Conservation (phyloP, 2,797 vertebrate species). For the Etheostoma nigrum region DNA sequence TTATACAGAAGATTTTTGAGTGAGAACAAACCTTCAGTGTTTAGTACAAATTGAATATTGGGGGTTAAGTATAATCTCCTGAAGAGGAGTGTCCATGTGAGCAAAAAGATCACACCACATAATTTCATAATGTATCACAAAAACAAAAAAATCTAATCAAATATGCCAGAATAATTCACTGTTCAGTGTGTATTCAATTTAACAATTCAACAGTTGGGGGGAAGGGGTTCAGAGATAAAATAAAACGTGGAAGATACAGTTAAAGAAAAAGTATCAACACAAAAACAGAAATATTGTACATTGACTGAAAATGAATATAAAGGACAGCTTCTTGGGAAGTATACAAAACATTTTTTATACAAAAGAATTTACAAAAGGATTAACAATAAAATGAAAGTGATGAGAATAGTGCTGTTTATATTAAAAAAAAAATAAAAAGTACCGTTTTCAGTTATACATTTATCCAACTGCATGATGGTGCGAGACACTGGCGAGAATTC, state of each 20-base stretch:
- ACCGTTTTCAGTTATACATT: constrained; percentile 61
- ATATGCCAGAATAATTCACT: constrained; percentile 56
- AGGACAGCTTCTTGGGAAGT: constrained; percentile 67
- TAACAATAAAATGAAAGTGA: constrained; percentile 71
- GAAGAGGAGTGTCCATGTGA: constrained; percentile 51
- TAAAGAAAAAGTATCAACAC: constrained; percentile 53
- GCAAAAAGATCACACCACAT: constrained; percentile 28
- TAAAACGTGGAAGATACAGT: constrained; percentile 44
- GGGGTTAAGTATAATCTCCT: constrained; percentile 89
- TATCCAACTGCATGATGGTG: constrained; percentile 45
- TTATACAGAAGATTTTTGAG: constrained; percentile 69
- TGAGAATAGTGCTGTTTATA: constrained; percentile 63
- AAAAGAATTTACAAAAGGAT: constrained; percentile 70
- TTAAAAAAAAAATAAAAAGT: constrained; percentile 52
- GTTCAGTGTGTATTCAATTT: constrained; percentile 60
- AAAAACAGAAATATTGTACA: constrained; percentile 60
- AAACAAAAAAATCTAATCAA: constrained; percentile 34
- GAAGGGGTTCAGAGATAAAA: constrained; percentile 40
- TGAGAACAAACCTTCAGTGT: constrained; percentile 64
- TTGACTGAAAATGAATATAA: constrained; percentile 70
- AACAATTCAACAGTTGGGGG: constrained; percentile 47
- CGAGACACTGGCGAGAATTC: constrained; percentile 73
- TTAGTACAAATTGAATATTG: constrained; percentile 60
- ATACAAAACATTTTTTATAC: constrained; percentile 73
- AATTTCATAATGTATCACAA: constrained; percentile 21